phyloP scores from a whole-genome alignment of 1,140 invertebrate genomes.

The Philotrypesis tridentata region DNA sequence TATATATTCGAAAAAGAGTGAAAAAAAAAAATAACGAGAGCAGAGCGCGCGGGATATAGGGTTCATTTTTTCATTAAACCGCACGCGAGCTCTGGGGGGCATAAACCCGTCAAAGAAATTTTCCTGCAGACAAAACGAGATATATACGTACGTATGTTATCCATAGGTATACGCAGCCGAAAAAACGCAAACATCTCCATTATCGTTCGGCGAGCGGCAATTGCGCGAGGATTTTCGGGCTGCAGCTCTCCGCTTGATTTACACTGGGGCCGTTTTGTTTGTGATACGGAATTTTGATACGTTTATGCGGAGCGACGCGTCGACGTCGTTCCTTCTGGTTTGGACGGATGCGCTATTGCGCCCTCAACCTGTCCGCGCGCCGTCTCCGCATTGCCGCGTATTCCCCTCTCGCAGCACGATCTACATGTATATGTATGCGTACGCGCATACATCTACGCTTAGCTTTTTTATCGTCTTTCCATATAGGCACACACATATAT shows the following conservation, averaged over 20 bases:
- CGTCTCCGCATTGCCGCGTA: background rate
- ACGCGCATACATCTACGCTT: background rate
- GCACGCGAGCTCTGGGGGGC: background rate
- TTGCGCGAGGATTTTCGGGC: background rate
- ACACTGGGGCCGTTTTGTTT: constrained; percentile 37
- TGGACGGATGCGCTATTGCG: constrained; percentile 31
- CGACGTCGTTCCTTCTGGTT: constrained; percentile 35
- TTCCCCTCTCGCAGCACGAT: background rate
- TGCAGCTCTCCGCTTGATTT: constrained; percentile 44
- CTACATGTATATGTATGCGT: background rate
- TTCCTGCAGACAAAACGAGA: background rate
- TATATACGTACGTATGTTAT: too few relatives aligned
- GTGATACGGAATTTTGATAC: constrained; percentile 44
- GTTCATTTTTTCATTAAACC: background rate
- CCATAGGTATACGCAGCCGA: background rate
- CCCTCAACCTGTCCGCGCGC: too few relatives aligned
- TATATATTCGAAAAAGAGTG: background rate
- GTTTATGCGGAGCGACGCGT: constrained; percentile 3
- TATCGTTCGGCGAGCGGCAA: background rate
- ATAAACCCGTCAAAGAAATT: constrained; percentile 2
- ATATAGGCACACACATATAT: background rate
- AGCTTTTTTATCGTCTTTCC: background rate
- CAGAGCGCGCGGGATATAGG: too few relatives aligned
- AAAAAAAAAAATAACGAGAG: too few relatives aligned
- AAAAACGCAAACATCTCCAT: constrained; percentile 21